These are phyloP conservation scores for Strigamia maritima DNA, from an alignment of 2,888 invertebrate species.

Conservation along the genomic window DNA sequence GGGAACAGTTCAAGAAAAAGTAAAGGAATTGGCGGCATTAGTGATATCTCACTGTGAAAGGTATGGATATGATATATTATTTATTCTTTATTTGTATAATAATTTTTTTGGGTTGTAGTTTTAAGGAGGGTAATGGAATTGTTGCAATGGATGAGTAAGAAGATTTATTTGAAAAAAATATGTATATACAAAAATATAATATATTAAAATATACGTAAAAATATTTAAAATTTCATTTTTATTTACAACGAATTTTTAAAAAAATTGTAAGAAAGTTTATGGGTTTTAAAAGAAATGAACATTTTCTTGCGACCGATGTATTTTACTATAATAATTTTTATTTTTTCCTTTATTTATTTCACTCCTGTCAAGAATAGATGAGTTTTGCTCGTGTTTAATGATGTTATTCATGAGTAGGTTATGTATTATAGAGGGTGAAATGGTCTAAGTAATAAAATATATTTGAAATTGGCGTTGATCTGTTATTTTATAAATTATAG, in stretches of 20 bases:
- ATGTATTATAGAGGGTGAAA: too few relatives aligned
- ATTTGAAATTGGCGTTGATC: too few relatives aligned
- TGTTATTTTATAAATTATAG: too few relatives aligned
- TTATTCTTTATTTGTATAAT: background rate
- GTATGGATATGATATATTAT: conserved; percentile 2
- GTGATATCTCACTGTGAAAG: conserved; percentile 41
- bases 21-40: conserved; percentile 38
- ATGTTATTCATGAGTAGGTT: too few relatives aligned
- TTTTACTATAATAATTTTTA: too few relatives aligned
- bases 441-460: too few relatives aligned
- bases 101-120: background rate
- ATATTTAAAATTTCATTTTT: background rate
- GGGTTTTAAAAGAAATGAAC: background rate
- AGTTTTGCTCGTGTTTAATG: too few relatives aligned
- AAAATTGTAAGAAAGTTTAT: background rate
- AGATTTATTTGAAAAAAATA: background rate
- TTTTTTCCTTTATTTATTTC: too few relatives aligned
- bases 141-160: background rate
- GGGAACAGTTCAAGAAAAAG: conserved; percentile 9
- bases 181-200: background rate
- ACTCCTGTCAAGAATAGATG: too few relatives aligned
- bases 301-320: background rate
- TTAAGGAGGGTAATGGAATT: background rate
- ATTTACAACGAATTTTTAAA: background rate
- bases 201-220: background rate